Percentiles rank a stretch among this genome's conserved stretches.
Evolutionary conservation across 2,797 vertebrate species (phyloP).

Genomic region (Amblyraja radiata): DNA sequence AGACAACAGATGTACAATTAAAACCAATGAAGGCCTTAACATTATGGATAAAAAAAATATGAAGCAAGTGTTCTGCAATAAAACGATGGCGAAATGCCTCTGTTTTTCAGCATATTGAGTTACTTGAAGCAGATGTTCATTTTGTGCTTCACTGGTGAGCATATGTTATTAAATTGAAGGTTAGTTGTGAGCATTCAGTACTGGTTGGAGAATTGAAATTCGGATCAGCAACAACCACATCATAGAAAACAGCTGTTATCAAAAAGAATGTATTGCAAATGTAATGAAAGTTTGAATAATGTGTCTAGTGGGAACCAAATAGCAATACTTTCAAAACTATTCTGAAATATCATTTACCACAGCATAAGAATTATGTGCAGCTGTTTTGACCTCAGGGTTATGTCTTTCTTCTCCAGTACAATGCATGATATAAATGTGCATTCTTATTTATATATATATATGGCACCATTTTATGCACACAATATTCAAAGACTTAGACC

Average conservation of each 20-base stretch:
- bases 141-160: conserved; percentile 13
- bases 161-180: conserved; percentile 9
- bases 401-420: background rate
- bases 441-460: background rate
- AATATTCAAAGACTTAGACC: background rate
- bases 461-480: background rate
- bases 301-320: background rate
- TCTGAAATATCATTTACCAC: background rate
- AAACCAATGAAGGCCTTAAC: background rate
- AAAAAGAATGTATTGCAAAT: background rate
- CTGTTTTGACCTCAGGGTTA: background rate
- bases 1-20: conserved; percentile 20
- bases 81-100: background rate
- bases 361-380: background rate
- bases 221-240: conserved; percentile 10
- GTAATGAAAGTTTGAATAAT: background rate
- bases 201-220: conserved; percentile 25
- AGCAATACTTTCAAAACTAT: background rate
- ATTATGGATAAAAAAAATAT: background rate
- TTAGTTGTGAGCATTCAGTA: conserved; percentile 2
- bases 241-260: background rate
- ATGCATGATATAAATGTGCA: background rate
- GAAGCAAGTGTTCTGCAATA: conserved; percentile 2
- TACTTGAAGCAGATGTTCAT: conserved; percentile 26
- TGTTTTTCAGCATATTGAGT: conserved; percentile 27